Base-by-base conservation (phyloP, 2,113 vertebrate species). In the Anguilla rostrata region DNA sequence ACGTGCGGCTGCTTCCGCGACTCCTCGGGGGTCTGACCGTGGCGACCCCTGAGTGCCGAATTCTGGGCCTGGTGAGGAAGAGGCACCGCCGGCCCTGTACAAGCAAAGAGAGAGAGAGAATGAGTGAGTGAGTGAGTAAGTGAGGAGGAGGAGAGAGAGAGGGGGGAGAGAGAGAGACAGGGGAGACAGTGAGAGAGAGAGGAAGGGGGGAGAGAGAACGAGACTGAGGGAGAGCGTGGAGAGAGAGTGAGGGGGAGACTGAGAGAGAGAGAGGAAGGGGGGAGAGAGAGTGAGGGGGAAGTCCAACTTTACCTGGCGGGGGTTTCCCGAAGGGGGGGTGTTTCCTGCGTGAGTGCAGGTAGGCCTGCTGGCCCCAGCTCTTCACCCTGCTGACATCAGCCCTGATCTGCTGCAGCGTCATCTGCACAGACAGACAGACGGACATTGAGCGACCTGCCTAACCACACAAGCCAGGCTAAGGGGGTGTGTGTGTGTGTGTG, bases 361-460 rank as follows among this genome's bases (percentile, higher is more conserved):
- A 95, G 0, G 95, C 91, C 89, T 95, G 96, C 89, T 96, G 96
- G 1, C 97, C 96, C 87, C 94, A 91, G 66, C 92, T 95, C 93
- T 97, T 97, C 56, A 97, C 94, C 88, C 94, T 90, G 88, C 95
- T 97, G 3, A 97, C 96, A 89, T 96, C 94, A 87, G 95, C 94
- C 90, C 92, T 97, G 87, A 97, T 95, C 88, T 97, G 97, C 87
- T 97, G 95, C 87, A 97, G 91, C 4, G 96, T 96, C 94, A 96
- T 92, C 96, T 97, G 87, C 9, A 87, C 0, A 84, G 29, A 89
- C 20, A 57, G 12, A 75, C 0, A 83, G 41, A 81, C 56, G 12
- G 1, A 80, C 83, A 43, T 7, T 43, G 43, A 43, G 43, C 43
- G 43, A 43, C 0, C 3, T 43, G n/a, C n/a, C 7, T 43, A 43